These are phyloP conservation scores for Scomber scombrus DNA, from an alignment of 2,113 vertebrate genomes.

Conservation along the genomic window DNA sequence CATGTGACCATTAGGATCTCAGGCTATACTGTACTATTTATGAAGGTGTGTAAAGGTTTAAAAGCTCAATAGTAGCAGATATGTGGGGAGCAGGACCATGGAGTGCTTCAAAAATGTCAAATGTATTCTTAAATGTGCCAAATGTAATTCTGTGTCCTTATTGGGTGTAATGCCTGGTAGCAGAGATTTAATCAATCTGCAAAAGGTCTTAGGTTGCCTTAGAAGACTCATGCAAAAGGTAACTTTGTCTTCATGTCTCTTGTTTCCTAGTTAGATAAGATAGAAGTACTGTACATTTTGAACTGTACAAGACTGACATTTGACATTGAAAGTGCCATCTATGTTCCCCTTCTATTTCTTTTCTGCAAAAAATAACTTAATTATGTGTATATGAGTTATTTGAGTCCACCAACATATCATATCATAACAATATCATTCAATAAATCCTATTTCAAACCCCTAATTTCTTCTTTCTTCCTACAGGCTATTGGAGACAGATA, in stretches of 20 bases:
- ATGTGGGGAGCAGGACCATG: background rate
- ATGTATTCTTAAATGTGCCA: too few species aligned
- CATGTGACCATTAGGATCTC: slow-evolving; percentile 6
- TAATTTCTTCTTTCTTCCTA: too few species aligned
- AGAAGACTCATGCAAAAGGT: background rate
- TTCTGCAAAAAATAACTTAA: too few species aligned
- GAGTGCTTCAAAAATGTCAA: background rate
- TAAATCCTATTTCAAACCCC: too few species aligned
- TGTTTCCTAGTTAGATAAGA: background rate
- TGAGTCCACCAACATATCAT: too few species aligned
- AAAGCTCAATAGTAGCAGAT: background rate
- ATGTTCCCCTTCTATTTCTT: too few species aligned
- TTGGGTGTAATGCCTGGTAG: background rate
- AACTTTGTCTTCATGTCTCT: background rate
- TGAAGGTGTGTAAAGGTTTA: background rate
- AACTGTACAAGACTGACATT: background rate
- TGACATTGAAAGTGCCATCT: too few species aligned
- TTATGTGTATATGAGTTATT: too few species aligned
- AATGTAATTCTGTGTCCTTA: too few species aligned
- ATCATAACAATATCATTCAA: too few species aligned
- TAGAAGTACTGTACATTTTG: background rate
- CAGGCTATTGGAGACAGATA: too few species aligned
- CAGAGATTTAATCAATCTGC: background rate
- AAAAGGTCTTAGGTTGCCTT: background rate
- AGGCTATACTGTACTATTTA: background rate